Percentiles rank a stretch among this genome's conserved stretches.
Evolutionary conservation across 2,113 vertebrate species (phyloP).

Genomic region (Tenrec ecaudatus): DNA sequence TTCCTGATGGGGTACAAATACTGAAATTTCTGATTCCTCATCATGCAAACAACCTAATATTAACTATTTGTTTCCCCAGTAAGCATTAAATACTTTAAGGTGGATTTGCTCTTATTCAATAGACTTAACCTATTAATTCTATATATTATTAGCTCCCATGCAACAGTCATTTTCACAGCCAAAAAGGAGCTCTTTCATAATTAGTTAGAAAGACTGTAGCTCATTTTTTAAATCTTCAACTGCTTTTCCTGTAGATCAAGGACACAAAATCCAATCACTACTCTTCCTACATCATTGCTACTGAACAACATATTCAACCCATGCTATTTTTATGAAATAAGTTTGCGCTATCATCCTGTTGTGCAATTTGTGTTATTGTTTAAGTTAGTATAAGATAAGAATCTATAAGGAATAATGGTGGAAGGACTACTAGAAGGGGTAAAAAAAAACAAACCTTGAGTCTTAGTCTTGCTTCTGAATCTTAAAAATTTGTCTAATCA

Average conservation of each 20-base stretch:
- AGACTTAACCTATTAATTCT: not conserved
- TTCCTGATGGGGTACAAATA: not conserved
- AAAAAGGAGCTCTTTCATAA: fast-evolving
- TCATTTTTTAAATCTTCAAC: fast-evolving
- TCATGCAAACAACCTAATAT: no score
- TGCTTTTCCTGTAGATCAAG: no score
- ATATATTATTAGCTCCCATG: fast-evolving
- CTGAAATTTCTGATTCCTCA: not conserved
- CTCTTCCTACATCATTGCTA: fast-evolving
- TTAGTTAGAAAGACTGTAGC: no score
- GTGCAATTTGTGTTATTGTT: no score
- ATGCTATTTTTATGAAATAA: not conserved
- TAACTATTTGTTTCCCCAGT: not conserved
- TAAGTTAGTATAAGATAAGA: not conserved
- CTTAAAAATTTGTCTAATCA: no score
- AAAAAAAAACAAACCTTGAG: not conserved
- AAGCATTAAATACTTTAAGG: not conserved
- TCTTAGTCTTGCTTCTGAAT: no score
- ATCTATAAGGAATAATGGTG: not conserved
- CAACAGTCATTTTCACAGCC: not conserved
- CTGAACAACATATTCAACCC: not conserved
- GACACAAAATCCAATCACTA: no score
- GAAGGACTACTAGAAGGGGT: no score
- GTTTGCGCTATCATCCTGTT: no score
- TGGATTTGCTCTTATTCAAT: fast-evolving